A percentile compares a stretch with the other conserved stretches of the same genome.
Evolutionary conservation across 2,888 invertebrate genomes (phyloP).

Genomic region (Polydesmus complanatus): DNA sequence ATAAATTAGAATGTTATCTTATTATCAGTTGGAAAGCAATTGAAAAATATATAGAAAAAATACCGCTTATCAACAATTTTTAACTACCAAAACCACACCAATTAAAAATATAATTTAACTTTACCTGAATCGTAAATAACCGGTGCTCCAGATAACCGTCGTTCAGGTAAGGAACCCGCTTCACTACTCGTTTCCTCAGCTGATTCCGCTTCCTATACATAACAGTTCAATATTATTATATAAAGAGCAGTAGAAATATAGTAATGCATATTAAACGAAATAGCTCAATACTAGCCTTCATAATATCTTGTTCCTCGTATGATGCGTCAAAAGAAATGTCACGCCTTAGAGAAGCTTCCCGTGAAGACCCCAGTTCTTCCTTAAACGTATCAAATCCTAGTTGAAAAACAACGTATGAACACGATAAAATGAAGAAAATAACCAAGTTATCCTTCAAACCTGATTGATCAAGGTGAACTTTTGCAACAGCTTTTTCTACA

Average conservation of each 20-base stretch:
- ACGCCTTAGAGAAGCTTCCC: constrained; percentile 55
- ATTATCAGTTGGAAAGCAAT: too few species aligned
- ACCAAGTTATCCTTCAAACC: constrained; percentile 22
- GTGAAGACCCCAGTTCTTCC: constrained; percentile 46
- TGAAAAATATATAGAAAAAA: too few species aligned
- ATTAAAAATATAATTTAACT: not conserved
- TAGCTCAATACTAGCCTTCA: constrained; percentile 43
- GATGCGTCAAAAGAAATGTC: constrained; percentile 43
- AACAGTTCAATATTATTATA: not conserved
- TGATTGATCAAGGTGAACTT: constrained; percentile 37
- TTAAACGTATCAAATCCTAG: constrained; percentile 51
- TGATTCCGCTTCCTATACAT: constrained; percentile 33
- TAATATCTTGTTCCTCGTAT: constrained; percentile 47
- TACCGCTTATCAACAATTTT: too few species aligned
- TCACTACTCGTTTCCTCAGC: constrained; percentile 28
- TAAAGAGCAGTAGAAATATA: not conserved
- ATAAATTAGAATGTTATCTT: too few species aligned
- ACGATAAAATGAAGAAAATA: not conserved
- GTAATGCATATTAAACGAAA: not conserved
- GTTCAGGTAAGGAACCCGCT: constrained; percentile 19
- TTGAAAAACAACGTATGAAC: not conserved
- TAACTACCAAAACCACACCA: too few species aligned
- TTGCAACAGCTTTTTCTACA: constrained; percentile 51
- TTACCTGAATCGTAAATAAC: constrained; percentile 17
- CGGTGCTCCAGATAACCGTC: constrained; percentile 5